Conservation (phyloP, 2,113 vertebrate species). For the Xiphorhynchus elegans region DNA sequence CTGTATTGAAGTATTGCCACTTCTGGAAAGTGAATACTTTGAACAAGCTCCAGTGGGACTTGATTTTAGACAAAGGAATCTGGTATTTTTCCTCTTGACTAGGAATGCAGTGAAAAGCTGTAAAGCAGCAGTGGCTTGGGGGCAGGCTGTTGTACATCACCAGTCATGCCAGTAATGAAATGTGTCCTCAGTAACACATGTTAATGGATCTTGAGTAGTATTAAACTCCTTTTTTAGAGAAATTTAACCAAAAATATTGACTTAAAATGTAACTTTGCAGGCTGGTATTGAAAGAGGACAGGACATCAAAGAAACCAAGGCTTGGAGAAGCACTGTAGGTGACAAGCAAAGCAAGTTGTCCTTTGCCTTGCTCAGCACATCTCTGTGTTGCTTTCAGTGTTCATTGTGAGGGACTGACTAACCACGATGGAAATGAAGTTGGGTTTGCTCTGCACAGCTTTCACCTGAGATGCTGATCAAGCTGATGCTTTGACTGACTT, state of each 20-base stretch:
- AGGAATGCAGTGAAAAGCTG: neutral
- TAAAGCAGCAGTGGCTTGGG: neutral
- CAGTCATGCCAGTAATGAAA: neutral
- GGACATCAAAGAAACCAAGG: neutral
- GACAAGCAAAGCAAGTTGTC: neutral
- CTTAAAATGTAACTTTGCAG: neutral
- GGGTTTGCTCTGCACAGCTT: neutral
- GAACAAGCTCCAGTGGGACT: neutral
- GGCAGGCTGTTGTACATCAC: neutral
- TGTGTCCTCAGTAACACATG: neutral
- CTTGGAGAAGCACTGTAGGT: neutral
- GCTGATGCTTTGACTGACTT: neutral
- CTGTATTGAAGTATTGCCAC: neutral
- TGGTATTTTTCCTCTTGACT: neutral
- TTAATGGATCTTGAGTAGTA: neutral
- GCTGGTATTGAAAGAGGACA: neutral
- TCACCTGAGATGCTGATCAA: neutral
- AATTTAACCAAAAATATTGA: neutral
- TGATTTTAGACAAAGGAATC: neutral
- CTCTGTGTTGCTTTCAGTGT: fast-evolving
- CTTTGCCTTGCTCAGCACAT: neutral
- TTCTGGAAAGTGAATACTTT: neutral
- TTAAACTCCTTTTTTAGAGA: neutral
- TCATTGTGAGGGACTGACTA: neutral
- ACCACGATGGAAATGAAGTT: neutral